These are phyloP conservation scores for Peromyscus aztecus DNA, from an alignment of 2,797 vertebrate genomes.

Conservation along the genomic window DNA sequence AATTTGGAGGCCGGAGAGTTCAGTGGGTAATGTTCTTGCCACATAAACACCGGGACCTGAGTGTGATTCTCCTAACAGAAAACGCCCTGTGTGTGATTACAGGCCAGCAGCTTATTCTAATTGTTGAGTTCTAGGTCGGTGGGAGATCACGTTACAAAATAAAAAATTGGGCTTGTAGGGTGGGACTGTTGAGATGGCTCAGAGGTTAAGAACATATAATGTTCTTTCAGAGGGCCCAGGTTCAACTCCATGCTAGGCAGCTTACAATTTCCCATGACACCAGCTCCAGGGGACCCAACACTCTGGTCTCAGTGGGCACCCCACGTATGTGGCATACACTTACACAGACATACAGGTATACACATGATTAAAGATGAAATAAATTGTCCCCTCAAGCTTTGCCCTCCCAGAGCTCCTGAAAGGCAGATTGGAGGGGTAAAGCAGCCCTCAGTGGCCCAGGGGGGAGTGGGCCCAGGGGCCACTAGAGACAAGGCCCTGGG, in stretches of 20 bases:
- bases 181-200: too few relatives aligned
- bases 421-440: background rate
- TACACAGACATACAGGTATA: background rate
- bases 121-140: background rate
- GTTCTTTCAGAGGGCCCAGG: background rate
- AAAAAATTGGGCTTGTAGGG: background rate
- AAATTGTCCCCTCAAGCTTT: background rate
- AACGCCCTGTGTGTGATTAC: background rate
- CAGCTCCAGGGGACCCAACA: background rate
- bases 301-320: background rate
- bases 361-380: background rate
- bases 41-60: background rate
- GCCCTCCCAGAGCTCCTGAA: background rate
- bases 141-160: background rate
- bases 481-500: background rate
- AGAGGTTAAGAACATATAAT: background rate
- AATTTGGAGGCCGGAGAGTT: background rate
- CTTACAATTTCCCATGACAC: too few relatives aligned
- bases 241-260: background rate
- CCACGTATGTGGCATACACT: background rate
- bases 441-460: background rate
- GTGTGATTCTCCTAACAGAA: background rate
- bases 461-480: background rate
- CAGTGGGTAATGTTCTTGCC: background rate
- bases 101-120: background rate